Evolutionary conservation across 2,797 vertebrate species (phyloP), one percentile per base, ranked within the genome.

Genomic region (Carcharodon carcharias): DNA sequence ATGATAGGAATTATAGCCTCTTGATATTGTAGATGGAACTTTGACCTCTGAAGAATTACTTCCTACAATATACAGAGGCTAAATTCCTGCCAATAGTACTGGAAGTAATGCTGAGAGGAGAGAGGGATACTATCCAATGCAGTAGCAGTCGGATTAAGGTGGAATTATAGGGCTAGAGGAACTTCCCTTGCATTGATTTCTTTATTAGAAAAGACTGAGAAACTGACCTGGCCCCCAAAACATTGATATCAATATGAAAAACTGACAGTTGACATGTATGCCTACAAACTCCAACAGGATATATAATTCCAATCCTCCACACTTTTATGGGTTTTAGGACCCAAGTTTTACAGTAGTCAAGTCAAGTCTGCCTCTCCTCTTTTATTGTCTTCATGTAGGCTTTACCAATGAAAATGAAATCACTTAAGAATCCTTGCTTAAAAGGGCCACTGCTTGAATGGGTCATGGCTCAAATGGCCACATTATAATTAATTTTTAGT

Each of bases 401-500:
- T 65, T 93, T 45, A 40, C 21, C 11, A 31, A 31, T 40, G 7
- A 93, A n/a, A 93, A 93, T 40, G 18, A 65, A 65, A 93, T 63
- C 31, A 63, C 35, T 92, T 77, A 40, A 82, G 56, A 63, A 14
- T 63, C 63, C 89, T 61, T 92, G n/a, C 56, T n/a, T 93, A 63
- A 40, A 7, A 65, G 35, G n/a, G 91, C 61, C 18, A n/a, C 21
- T 16, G n/a, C 6, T 35, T 58, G 18, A 93, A 26, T 65, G 21
- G 91, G 16, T 65, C 23, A 93, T 40, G 23, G 6, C 40, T 93
- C 12, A 58, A 65, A 93, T n/a, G 58, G 91, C 35, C n/a, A 26
- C 63, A 65, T 93, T 93, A 45, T 93, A 93, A 93, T 93, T 67
- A 67, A 91, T 93, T 40, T 65, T 93, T 93, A 93, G 63, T 67